Evolutionary conservation across 2,113 vertebrate genomes (phyloP), one percentile per base, ranked within the genome.

Genomic region (Manacus vitellinus): DNA sequence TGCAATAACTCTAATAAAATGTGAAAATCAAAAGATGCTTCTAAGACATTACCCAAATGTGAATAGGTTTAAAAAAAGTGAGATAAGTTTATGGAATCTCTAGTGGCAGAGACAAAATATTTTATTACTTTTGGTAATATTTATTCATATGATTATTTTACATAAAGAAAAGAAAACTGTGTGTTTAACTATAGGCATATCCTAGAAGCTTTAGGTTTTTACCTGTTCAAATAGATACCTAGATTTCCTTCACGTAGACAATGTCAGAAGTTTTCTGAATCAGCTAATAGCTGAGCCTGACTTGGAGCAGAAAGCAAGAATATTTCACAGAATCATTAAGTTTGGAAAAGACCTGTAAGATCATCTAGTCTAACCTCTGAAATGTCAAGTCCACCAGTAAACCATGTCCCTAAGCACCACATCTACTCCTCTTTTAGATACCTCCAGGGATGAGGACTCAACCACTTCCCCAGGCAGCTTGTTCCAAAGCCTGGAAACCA

Each of bases 381-480:
- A 33, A 5, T 15, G 22, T n/a, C 23, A 52, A 70, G 23, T 33
- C 12, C 9, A 6, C 23, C 37, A 51, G 19, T 19, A 77, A 87
- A 19, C 18, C 39, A 16, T 5, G 6, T 62, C 18, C 39, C 33
- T 62, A 23, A 39, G 27, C 9, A 19, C 18, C 14, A 37, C 2
- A 44, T 61, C 22, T 19, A 5, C 12, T 14, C 8, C 6, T 22
- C 28, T 54, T 52, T 33, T 37, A 77, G 61, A 46, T 7, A 12
- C 14, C 47, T 68, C 31, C 11, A 44, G 37, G 31, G 11, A 37
- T 9, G 0, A 0, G 11, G 7, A 23, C 18, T 44, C 27, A 14
- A 27, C 5, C 9, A 37, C 12, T 5, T 59, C 31, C 31, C 4
- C 14, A 17, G 37, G 37, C 8, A 31, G 16, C 1, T 2, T 27